Conservation (phyloP, 1,140 invertebrate genomes). For the Neodiprion fabricii region DNA sequence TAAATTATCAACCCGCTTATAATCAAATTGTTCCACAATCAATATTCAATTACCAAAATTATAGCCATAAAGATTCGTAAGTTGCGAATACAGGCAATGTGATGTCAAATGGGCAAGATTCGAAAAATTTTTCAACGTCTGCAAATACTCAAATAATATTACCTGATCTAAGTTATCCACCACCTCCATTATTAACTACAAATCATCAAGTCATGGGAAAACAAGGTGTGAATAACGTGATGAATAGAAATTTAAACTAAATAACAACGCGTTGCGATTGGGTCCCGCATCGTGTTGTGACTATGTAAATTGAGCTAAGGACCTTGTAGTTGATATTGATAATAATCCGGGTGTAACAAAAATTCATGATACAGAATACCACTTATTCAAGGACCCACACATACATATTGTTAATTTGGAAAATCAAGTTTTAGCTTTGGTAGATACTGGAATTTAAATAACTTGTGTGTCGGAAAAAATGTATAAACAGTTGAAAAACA, state of each 20-base stretch:
- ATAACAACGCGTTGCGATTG: background rate
- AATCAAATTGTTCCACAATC: background rate
- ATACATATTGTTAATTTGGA: background rate
- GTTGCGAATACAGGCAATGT: background rate
- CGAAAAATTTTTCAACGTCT: background rate
- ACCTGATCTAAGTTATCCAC: background rate
- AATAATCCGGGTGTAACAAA: background rate
- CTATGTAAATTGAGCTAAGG: background rate
- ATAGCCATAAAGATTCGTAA: background rate
- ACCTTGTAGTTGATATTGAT: background rate
- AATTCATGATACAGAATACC: background rate
- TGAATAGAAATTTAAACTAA: background rate
- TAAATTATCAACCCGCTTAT: background rate
- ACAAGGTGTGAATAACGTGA: background rate
- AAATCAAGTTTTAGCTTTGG: background rate
- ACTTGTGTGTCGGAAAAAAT: slow-evolving; percentile 25
- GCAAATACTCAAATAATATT: background rate
- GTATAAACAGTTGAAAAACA: slow-evolving; percentile 17
- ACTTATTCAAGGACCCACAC: too few species aligned
- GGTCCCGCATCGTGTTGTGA: slow-evolving; percentile 1
- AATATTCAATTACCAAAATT: background rate
- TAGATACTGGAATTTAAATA: slow-evolving; percentile 20
- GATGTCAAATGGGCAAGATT: background rate
- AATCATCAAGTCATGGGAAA: background rate
- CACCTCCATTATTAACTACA: background rate